A percentile compares a stretch with the other conserved stretches of the same genome.
Evolutionary conservation across 2,113 vertebrate species (phyloP).

Genomic region (Narcine bancroftii): DNA sequence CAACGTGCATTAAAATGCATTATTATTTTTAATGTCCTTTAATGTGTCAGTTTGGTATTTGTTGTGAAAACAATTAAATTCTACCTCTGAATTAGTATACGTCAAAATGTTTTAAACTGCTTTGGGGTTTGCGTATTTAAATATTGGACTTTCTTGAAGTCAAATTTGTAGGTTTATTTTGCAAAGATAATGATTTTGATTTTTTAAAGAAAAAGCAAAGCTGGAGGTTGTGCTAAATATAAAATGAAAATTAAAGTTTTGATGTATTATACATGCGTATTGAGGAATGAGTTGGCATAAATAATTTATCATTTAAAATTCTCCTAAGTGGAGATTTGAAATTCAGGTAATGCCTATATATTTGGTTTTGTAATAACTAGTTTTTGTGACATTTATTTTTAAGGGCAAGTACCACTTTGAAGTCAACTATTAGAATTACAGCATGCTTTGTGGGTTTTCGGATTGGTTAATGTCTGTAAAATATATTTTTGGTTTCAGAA

Average conservation of each 20-base stretch:
- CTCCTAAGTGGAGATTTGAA: neutral
- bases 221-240: neutral
- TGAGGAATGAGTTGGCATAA: neutral
- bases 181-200: neutral
- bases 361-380: neutral
- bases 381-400: neutral
- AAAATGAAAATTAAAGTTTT: neutral
- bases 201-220: neutral
- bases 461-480: neutral
- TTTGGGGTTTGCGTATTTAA: neutral
- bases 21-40: neutral
- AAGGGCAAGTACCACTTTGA: neutral
- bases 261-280: neutral
- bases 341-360: neutral
- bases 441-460: neutral
- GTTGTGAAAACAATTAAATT: neutral
- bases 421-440: neutral
- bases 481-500: conserved; percentile 53
- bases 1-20: too few species aligned
- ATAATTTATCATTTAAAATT: neutral
- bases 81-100: neutral
- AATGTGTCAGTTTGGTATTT: neutral
- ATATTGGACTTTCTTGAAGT: neutral
- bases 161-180: neutral
- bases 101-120: neutral